Evolutionary conservation across 2,888 invertebrate genomes (phyloP).

Genomic region (Elmis aenea): DNA sequence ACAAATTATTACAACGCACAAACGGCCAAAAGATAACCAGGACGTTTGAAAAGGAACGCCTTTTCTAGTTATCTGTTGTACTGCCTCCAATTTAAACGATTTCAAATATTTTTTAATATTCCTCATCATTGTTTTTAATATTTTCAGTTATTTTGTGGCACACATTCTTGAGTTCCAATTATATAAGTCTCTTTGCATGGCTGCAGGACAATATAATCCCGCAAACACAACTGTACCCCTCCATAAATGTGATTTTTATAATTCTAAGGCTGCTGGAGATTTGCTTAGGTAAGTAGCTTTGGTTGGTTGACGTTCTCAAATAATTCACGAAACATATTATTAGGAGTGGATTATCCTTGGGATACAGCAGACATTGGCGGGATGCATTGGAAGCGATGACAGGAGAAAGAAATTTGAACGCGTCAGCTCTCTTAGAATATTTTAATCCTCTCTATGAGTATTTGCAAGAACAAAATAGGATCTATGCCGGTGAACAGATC

Average conservation of each 20-base stretch:
- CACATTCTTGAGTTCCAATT: slow-evolving; percentile 77
- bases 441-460: slow-evolving; percentile 53
- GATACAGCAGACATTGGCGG: slow-evolving; percentile 50
- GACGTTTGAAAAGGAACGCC: too few relatives aligned
- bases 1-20: too few relatives aligned
- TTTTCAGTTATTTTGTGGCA: slow-evolving; percentile 56
- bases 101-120: too few relatives aligned
- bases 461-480: slow-evolving; percentile 31
- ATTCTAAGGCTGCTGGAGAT: slow-evolving; percentile 39
- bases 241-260: slow-evolving; percentile 34
- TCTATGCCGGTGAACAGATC: background rate
- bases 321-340: slow-evolving; percentile 1
- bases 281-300: slow-evolving; percentile 55
- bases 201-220: slow-evolving; percentile 60
- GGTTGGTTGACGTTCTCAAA: too few relatives aligned
- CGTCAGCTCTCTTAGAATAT: slow-evolving; percentile 52
- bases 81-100: too few relatives aligned
- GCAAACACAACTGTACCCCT: slow-evolving; percentile 35
- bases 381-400: slow-evolving; percentile 57
- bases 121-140: too few relatives aligned
- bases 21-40: too few relatives aligned
- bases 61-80: too few relatives aligned
- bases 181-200: slow-evolving; percentile 62
- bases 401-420: slow-evolving; percentile 52
- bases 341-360: slow-evolving; percentile 42